Evolutionary conservation across 2,113 vertebrate species (phyloP).

Genomic region (Pitta sordida): DNA sequence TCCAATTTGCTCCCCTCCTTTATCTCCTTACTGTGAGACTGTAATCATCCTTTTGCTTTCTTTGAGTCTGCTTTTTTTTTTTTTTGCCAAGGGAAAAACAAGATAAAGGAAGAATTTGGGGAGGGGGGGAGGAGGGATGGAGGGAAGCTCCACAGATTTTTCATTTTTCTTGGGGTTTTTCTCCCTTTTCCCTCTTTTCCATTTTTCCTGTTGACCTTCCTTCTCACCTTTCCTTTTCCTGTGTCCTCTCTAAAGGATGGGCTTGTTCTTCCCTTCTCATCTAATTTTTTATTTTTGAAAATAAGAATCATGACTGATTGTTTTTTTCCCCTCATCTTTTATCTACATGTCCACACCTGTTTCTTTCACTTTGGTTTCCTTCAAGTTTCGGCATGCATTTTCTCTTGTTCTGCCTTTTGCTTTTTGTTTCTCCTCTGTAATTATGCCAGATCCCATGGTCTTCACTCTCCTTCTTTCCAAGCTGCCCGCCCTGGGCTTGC

Average conservation of each 20-base stretch:
- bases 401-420: slow-evolving; percentile 1
- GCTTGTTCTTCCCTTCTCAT: not conserved
- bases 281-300: slow-evolving; percentile 44
- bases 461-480: not conserved
- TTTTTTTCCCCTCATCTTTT: not conserved
- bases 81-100: not conserved
- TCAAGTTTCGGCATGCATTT: slow-evolving; percentile 40
- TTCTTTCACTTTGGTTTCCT: slow-evolving; percentile 39
- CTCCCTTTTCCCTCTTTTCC: not conserved
- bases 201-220: slow-evolving; percentile 21
- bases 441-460: not conserved
- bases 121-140: accelerated
- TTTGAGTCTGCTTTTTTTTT: not conserved
- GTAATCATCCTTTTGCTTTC: slow-evolving; percentile 43
- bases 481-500: not conserved
- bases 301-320: slow-evolving; percentile 14
- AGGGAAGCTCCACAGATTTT: not conserved
- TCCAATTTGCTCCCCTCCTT: not conserved
- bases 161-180: not conserved
- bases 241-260: not conserved
- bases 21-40: slow-evolving; percentile 21
- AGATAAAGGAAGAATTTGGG: not conserved
- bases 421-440: not conserved
- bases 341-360: slow-evolving; percentile 41
- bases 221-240: slow-evolving; percentile 22